phyloP scores from a whole-genome alignment of 2,113 vertebrate species.

The Hirundichthys speculiger region DNA sequence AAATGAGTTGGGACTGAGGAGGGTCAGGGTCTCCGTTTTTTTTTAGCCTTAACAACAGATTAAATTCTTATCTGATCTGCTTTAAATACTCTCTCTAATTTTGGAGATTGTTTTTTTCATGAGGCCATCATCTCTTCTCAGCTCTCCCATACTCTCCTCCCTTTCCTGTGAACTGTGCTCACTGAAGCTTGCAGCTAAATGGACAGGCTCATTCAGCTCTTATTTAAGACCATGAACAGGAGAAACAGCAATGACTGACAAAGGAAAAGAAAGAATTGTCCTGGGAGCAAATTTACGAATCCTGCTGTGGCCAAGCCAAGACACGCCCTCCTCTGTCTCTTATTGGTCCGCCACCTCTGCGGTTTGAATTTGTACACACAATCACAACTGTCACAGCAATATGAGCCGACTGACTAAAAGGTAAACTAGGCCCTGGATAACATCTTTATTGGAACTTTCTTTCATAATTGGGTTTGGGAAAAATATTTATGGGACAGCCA shows the following conservation, averaged over 20 bases:
- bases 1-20: not conserved
- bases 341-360: no score
- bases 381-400: no score
- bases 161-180: slow-evolving; percentile 25
- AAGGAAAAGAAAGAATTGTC: not conserved
- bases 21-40: slow-evolving; percentile 43
- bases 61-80: slow-evolving; percentile 54
- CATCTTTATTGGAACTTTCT: no score
- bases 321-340: no score
- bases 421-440: no score
- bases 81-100: no score
- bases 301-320: no score
- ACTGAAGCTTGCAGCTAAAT: slow-evolving; percentile 34
- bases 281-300: slow-evolving; percentile 2
- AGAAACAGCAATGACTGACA: slow-evolving; percentile 31
- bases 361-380: no score
- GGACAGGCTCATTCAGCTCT: slow-evolving; percentile 25
- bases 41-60: slow-evolving; percentile 64
- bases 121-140: not conserved
- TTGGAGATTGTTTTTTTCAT: no score
- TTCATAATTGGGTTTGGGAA: no score
- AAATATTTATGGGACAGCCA: no score
- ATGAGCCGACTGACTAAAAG: no score
- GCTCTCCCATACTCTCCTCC: slow-evolving; percentile 4
- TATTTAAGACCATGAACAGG: slow-evolving; percentile 27